phyloP scores from a whole-genome alignment of 1,140 invertebrate genomes.

The Palaemon carinicauda region DNA sequence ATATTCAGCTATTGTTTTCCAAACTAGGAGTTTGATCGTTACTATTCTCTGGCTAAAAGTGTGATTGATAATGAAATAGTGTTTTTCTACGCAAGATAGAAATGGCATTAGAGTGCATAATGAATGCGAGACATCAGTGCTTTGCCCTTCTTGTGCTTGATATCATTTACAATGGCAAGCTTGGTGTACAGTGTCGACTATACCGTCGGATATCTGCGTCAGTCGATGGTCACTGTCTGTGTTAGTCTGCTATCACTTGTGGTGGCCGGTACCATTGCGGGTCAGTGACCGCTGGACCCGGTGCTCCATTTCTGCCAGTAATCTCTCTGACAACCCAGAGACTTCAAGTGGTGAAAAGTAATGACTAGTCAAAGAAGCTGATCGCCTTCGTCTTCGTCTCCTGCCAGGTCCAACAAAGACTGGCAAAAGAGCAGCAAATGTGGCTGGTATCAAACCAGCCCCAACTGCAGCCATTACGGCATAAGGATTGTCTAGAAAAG shows the following conservation, averaged over 20 bases:
- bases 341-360: too few relatives aligned
- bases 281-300: conserved; percentile 13
- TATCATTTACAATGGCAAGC: too few relatives aligned
- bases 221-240: not conserved
- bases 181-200: not conserved
- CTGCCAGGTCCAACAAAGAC: conserved; percentile 17
- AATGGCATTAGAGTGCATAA: too few relatives aligned
- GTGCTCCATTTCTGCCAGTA: not conserved
- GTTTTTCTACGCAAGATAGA: too few relatives aligned
- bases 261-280: not conserved
- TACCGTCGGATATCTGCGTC: conserved; percentile 16
- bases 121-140: too few relatives aligned
- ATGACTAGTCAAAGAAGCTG: too few relatives aligned
- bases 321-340: not conserved
- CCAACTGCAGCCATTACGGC: conserved; percentile 46
- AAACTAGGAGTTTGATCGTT: too few relatives aligned
- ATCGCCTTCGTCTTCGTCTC: conserved; percentile 3
- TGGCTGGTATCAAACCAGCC: conserved; percentile 30
- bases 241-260: not conserved
- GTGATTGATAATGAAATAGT: too few relatives aligned
- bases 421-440: conserved; percentile 34
- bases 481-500: conserved; percentile 21
- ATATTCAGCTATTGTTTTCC: too few relatives aligned
- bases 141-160: too few relatives aligned
- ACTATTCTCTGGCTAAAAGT: too few relatives aligned